phyloP scores from a whole-genome alignment of 2,113 vertebrate genomes.

The Cyprinodon variegatus region DNA sequence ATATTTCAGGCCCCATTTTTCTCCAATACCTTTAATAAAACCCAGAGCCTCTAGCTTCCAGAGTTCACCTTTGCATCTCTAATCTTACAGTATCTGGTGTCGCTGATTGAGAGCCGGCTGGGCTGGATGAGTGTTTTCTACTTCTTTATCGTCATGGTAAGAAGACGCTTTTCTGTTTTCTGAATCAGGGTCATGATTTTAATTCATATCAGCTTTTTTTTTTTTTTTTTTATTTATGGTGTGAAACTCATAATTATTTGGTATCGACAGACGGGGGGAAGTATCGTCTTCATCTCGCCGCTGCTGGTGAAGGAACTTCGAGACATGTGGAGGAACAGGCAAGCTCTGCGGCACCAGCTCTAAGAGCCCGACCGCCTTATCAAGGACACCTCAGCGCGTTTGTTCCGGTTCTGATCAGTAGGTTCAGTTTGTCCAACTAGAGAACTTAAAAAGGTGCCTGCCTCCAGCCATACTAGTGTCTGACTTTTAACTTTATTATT shows the following conservation, averaged over 20 bases:
- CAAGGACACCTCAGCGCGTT: not conserved
- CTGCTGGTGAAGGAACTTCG: conserved; percentile 83
- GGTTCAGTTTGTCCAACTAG: conserved; percentile 2
- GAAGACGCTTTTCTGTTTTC: conserved; percentile 20
- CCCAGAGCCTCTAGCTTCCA: too few relatives aligned
- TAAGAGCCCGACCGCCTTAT: conserved; percentile 59
- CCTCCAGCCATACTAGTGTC: conserved; percentile 14
- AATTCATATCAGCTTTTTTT: not conserved
- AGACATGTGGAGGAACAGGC: conserved; percentile 78
- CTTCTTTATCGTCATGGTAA: conserved; percentile 97
- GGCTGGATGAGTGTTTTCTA: conserved; percentile 96
- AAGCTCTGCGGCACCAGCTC: conserved; percentile 52
- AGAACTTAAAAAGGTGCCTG: not conserved
- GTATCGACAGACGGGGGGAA: conserved; percentile 85
- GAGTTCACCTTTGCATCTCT: not conserved
- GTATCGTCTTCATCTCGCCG: conserved; percentile 88
- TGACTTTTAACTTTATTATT: conserved; percentile 40
- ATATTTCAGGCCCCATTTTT: too few relatives aligned
- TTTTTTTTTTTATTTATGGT: not conserved
- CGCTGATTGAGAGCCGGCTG: conserved; percentile 90
- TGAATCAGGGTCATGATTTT: not conserved
- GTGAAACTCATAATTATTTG: not conserved
- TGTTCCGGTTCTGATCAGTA: not conserved
- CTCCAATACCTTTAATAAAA: too few relatives aligned
- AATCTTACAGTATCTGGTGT: conserved; percentile 87